Conservation (phyloP, 2,888 invertebrate species). For the Cosmopolites sordidus region DNA sequence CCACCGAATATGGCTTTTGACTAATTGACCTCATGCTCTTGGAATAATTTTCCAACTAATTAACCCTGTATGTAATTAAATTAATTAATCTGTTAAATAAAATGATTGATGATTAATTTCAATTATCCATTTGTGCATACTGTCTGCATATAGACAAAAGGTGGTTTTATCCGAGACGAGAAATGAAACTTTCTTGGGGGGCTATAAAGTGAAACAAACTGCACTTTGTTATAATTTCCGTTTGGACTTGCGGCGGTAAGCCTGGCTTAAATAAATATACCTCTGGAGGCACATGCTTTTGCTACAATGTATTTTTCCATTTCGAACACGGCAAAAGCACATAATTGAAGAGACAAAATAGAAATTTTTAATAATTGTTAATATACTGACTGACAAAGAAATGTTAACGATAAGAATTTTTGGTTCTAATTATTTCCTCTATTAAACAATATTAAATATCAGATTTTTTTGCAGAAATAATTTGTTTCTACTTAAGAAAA, state of each 20-base stretch:
- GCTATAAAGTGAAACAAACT: not conserved
- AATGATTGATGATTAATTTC: slow-evolving; percentile 1
- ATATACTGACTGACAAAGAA: too few species aligned
- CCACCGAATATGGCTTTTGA: slow-evolving; percentile 9
- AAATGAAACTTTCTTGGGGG: not conserved
- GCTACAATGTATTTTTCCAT: slow-evolving; percentile 1
- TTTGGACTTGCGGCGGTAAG: not conserved
- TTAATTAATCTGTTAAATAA: not conserved
- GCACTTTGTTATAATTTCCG: slow-evolving; percentile 14
- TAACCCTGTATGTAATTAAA: not conserved
- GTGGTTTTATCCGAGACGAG: not conserved
- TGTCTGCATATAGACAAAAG: too few species aligned
- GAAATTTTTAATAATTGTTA: too few species aligned
- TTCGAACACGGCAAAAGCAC: not conserved
- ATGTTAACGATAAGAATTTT: too few species aligned
- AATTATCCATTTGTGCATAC: not conserved
- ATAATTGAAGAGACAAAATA: not conserved
- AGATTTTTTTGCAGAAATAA: too few species aligned
- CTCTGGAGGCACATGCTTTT: not conserved
- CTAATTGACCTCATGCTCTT: too few species aligned
- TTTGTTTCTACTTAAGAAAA: too few species aligned
- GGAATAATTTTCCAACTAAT: not conserved
- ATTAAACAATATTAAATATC: too few species aligned
- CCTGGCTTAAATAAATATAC: slow-evolving; percentile 1
- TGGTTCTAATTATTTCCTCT: too few species aligned